Evolutionary conservation across 1,140 invertebrate genomes (phyloP).

Genomic region (Calephelis nemesis): DNA sequence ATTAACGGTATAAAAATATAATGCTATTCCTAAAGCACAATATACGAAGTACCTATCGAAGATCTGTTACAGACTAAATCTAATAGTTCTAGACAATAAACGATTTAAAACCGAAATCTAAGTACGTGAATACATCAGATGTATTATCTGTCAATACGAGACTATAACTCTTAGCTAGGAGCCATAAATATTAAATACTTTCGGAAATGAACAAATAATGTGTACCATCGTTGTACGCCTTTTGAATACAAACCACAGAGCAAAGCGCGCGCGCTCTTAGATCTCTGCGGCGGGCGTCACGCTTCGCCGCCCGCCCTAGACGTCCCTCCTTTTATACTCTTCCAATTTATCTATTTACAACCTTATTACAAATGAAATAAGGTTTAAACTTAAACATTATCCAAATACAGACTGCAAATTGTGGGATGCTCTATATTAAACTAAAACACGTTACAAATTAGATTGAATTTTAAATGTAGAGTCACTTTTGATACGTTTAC

Average conservation of each 20-base stretch:
- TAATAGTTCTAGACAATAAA: too few species aligned
- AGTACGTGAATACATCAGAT: too few species aligned
- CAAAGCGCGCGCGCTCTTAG: conserved; percentile 29
- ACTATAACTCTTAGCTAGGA: neutral
- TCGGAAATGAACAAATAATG: conserved; percentile 18
- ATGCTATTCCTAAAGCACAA: too few species aligned
- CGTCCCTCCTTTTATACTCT: conserved; percentile 42
- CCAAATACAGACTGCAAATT: neutral
- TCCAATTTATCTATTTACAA: neutral
- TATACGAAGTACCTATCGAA: too few species aligned
- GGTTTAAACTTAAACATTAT: conserved; percentile 5
- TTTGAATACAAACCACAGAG: conserved; percentile 47
- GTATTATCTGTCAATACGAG: neutral
- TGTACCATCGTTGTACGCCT: conserved; percentile 33
- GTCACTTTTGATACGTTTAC: neutral
- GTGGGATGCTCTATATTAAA: neutral
- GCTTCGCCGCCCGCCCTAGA: conserved; percentile 48
- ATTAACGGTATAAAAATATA: too few species aligned
- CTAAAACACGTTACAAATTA: neutral
- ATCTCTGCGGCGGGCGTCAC: conserved; percentile 66
- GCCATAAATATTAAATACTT: conserved; percentile 14
- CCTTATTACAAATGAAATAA: conserved; percentile 5
- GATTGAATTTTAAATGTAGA: neutral
- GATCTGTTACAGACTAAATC: too few species aligned
- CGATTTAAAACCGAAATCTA: too few species aligned